Conservation (phyloP, 2,797 vertebrate species). For the Fundulus diaphanus region DNA sequence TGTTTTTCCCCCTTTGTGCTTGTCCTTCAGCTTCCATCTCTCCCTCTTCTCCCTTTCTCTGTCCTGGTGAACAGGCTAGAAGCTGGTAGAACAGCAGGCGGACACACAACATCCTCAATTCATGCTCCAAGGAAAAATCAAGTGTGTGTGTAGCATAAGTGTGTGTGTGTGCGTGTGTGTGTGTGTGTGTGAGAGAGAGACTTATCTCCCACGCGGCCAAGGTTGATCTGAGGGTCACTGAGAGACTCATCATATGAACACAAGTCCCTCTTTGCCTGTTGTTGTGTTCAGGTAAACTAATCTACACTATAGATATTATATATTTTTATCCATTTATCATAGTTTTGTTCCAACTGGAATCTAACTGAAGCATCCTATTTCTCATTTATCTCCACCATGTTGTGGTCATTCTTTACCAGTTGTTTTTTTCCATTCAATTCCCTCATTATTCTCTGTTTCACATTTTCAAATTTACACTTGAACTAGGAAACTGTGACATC, state of each 20-base stretch:
- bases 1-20: constrained; percentile 48
- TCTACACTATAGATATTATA: constrained; percentile 15
- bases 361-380: too few species aligned
- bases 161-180: constrained; percentile 28
- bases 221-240: constrained; percentile 70
- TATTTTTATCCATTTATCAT: too few species aligned
- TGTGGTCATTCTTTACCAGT: neutral
- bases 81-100: constrained; percentile 28
- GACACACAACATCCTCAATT: constrained; percentile 52
- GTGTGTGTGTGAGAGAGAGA: constrained; percentile 38
- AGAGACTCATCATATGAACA: constrained; percentile 70
- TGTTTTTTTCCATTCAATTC: too few species aligned
- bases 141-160: neutral
- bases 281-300: constrained; percentile 29
- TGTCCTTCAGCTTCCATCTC: constrained; percentile 61
- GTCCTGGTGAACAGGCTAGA: constrained; percentile 38
- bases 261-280: constrained; percentile 55
- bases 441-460: too few species aligned
- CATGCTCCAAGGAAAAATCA: constrained; percentile 24
- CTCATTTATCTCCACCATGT: too few species aligned
- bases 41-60: constrained; percentile 11
- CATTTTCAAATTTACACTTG: too few species aligned
- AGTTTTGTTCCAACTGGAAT: neutral
- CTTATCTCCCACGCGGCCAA: constrained; percentile 68
- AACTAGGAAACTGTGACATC: too few species aligned